phyloP scores from a whole-genome alignment of 2,797 vertebrate genomes.

The Micropoecilia bifurca region DNA sequence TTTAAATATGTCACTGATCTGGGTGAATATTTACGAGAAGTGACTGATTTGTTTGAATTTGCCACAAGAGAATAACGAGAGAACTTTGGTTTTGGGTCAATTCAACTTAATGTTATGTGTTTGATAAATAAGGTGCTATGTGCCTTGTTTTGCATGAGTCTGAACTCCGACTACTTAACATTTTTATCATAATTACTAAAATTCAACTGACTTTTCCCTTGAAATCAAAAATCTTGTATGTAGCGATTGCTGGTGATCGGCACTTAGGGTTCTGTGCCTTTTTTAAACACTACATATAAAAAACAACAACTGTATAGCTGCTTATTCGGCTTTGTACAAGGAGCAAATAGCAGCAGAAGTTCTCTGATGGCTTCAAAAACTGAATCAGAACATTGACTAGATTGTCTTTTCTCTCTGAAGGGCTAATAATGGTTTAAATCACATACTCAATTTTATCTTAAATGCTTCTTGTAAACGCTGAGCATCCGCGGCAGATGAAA shows the following conservation, averaged over 20 bases:
- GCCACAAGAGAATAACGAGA: background rate
- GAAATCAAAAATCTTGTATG: no score
- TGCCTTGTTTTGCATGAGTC: no score
- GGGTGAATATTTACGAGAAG: background rate
- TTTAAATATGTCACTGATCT: background rate
- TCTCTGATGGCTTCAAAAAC: background rate
- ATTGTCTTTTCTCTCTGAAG: background rate
- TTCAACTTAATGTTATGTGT: background rate
- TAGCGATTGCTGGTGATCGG: background rate
- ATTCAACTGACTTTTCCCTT: no score
- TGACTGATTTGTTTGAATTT: background rate
- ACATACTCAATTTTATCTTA: slow-evolving; percentile 40
- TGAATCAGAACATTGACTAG: no score
- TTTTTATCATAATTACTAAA: no score
- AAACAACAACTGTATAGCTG: background rate
- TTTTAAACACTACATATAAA: background rate
- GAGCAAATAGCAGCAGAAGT: background rate
- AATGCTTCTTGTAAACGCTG: slow-evolving; percentile 21
- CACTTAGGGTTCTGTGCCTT: background rate
- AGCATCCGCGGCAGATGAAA: slow-evolving; percentile 40
- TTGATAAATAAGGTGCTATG: background rate
- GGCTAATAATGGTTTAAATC: slow-evolving; percentile 21
- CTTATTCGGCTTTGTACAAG: background rate
- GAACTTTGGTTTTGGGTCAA: background rate
- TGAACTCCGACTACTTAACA: no score